phyloP scores from a whole-genome alignment of 2,797 vertebrate species.

The Scolopax rusticola region DNA sequence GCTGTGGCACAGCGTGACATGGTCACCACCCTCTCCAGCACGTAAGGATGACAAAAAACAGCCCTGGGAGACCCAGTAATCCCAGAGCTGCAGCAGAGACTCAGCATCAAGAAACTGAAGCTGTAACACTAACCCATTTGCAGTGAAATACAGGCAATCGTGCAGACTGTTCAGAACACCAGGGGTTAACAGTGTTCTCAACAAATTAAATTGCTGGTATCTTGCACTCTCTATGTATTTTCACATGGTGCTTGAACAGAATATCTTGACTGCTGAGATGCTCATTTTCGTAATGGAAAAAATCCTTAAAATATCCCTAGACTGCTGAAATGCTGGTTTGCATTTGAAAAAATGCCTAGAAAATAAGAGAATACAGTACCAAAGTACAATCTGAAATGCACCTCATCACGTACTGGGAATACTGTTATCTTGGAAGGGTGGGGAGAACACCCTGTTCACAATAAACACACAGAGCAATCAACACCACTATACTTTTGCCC shows the following conservation, averaged over 20 bases:
- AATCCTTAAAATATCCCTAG: conserved; percentile 25
- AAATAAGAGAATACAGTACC: background rate
- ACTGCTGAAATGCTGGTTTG: background rate
- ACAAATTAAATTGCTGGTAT: background rate
- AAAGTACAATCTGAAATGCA: background rate
- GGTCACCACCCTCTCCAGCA: background rate
- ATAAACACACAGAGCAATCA: background rate
- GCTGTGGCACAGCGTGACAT: background rate
- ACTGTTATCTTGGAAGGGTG: background rate
- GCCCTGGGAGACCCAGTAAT: background rate
- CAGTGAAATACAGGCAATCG: background rate
- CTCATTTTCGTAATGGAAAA: conserved; percentile 9
- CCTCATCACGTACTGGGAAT: background rate
- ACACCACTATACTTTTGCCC: background rate
- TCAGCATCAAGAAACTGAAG: background rate
- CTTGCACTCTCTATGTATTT: conserved; percentile 1
- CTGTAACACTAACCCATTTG: background rate
- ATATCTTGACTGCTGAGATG: background rate
- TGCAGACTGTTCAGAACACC: background rate
- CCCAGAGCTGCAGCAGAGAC: background rate
- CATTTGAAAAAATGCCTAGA: background rate
- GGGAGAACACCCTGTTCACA: background rate
- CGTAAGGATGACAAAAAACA: background rate
- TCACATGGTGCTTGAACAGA: background rate
- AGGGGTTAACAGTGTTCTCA: background rate